Percentiles rank a stretch among this genome's conserved stretches.
Evolutionary conservation across 2,113 vertebrate species (phyloP).

Genomic region (Psettodes erumei): DNA sequence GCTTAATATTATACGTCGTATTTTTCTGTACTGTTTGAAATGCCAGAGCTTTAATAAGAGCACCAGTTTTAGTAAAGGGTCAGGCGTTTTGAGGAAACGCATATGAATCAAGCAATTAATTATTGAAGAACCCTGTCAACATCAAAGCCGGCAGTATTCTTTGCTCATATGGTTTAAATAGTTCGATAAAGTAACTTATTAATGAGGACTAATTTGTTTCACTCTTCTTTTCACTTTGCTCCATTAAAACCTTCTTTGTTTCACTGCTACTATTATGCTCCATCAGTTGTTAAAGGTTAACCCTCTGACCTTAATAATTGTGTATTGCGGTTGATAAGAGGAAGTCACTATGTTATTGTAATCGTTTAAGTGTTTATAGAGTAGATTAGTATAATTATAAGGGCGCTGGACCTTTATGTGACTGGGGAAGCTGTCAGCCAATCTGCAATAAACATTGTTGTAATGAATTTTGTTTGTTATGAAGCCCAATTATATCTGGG

Average conservation of each 20-base stretch:
- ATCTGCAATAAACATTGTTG: slow-evolving; percentile 55
- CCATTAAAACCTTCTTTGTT: slow-evolving; percentile 58
- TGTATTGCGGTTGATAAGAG: slow-evolving; percentile 59
- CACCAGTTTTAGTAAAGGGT: slow-evolving; percentile 63
- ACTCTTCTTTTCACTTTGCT: slow-evolving; percentile 57
- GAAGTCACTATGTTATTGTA: slow-evolving; percentile 45
- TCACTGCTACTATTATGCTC: slow-evolving; percentile 12
- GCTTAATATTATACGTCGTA: slow-evolving; percentile 31
- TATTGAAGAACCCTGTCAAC: slow-evolving; percentile 75
- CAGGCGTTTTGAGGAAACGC: slow-evolving; percentile 78
- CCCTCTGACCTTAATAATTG: slow-evolving; percentile 53
- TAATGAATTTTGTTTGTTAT: slow-evolving; percentile 64
- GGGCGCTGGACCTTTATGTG: slow-evolving; percentile 26
- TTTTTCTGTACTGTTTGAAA: slow-evolving; percentile 56
- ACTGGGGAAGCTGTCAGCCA: slow-evolving; percentile 42
- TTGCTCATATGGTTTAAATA: slow-evolving; percentile 77
- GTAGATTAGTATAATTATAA: slow-evolving; percentile 64
- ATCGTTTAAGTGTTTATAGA: slow-evolving; percentile 68
- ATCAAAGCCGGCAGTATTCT: slow-evolving; percentile 79
- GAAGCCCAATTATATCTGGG: slow-evolving; percentile 61
- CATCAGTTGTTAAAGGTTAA: slow-evolving; percentile 45
- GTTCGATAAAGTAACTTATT: slow-evolving; percentile 81
- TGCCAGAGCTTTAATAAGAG: slow-evolving; percentile 52
- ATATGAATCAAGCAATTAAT: slow-evolving; percentile 78
- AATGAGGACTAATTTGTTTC: slow-evolving; percentile 79